Evolutionary conservation across 2,888 invertebrate genomes (phyloP).

Genomic region (Dioctria rufipes): DNA sequence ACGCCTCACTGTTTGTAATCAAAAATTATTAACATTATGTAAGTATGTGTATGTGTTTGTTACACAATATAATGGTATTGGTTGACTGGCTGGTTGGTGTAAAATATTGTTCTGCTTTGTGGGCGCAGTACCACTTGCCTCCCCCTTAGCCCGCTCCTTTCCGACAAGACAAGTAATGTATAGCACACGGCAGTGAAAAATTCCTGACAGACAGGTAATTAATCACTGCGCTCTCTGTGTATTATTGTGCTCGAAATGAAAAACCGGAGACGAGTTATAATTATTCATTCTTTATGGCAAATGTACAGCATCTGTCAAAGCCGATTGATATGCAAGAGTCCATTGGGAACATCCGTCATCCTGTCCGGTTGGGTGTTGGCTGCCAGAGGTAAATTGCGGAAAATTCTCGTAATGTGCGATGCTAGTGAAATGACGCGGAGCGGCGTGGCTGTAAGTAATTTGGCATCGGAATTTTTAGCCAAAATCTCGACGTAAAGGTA

Average conservation of each 20-base stretch:
- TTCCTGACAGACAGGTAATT: conserved; percentile 58
- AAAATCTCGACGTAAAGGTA: neutral
- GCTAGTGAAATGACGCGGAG: neutral
- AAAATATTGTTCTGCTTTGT: neutral
- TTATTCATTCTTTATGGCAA: conserved; percentile 50
- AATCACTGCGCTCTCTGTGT: conserved; percentile 46
- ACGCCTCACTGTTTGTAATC: conserved; percentile 15
- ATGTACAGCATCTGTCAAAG: conserved; percentile 52
- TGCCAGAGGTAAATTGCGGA: conserved; percentile 30
- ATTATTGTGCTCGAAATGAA: conserved; percentile 48
- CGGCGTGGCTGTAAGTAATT: conserved; percentile 11
- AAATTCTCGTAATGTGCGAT: neutral
- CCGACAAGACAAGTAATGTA: conserved; percentile 13
- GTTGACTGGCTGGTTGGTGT: too few species aligned
- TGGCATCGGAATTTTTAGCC: conserved; percentile 9
- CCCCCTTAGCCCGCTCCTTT: neutral
- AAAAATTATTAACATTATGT: conserved; percentile 28
- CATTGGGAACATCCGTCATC: conserved; percentile 49
- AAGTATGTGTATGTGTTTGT: conserved; percentile 1
- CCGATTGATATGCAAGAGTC: conserved; percentile 52
- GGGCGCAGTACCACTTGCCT: conserved; percentile 17
- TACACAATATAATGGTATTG: neutral
- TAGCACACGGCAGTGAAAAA: conserved; percentile 53
- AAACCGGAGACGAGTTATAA: conserved; percentile 52
- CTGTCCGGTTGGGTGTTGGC: conserved; percentile 42